phyloP scores from a whole-genome alignment of 2,888 invertebrate genomes.

The Synergus laeviventris region DNA sequence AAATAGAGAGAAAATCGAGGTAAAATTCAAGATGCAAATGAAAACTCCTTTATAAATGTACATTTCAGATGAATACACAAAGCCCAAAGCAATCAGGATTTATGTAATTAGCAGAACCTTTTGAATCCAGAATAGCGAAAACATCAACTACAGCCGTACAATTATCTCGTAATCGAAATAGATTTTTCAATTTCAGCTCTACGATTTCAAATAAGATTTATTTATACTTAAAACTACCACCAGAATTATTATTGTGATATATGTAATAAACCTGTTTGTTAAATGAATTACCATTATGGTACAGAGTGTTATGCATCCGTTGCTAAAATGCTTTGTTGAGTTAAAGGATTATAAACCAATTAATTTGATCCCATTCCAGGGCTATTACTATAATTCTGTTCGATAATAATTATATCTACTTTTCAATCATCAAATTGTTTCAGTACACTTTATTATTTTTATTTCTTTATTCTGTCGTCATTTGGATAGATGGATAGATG shows the following conservation, averaged over 20 bases:
- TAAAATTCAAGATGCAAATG: slow-evolving; percentile 25
- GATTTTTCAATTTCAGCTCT: not conserved
- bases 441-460: no score
- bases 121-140: not conserved
- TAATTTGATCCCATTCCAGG: no score
- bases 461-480: no score
- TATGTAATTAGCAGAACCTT: slow-evolving; percentile 11
- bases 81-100: not conserved
- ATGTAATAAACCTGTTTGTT: no score
- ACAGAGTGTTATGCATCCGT: no score
- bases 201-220: not conserved
- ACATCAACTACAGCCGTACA: not conserved
- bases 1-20: slow-evolving; percentile 22
- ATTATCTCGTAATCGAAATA: slow-evolving; percentile 24
- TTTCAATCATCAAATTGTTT: not conserved
- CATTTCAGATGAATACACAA: slow-evolving; percentile 18
- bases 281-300: no score
- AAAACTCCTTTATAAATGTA: slow-evolving; percentile 23
- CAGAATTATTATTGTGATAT: no score
- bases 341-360: not conserved
- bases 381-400: no score
- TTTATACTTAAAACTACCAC: no score
- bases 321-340: no score
- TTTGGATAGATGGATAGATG: no score
- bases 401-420: no score